phyloP scores from a whole-genome alignment of 2,113 vertebrate genomes.

The Phoenicopterus ruber region DNA sequence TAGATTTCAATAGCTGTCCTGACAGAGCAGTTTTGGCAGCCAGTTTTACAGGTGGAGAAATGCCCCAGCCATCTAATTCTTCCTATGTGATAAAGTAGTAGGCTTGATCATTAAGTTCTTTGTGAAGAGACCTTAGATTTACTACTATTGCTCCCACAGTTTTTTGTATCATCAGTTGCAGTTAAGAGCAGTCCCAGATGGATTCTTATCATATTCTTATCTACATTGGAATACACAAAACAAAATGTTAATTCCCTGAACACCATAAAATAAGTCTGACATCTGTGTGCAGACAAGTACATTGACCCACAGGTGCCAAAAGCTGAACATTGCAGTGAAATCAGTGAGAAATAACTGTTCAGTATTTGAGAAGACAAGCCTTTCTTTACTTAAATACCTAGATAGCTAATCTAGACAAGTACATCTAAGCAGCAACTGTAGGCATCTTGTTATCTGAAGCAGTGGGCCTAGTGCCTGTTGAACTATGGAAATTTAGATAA shows the following conservation, averaged over 20 bases:
- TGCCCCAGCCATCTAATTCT: not conserved
- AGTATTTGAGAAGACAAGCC: not conserved
- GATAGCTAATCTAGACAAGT: not conserved
- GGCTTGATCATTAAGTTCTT: not conserved
- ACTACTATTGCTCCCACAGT: not conserved
- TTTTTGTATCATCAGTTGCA: not conserved
- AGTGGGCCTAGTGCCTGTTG: not conserved
- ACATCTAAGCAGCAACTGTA: not conserved
- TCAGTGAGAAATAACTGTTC: not conserved
- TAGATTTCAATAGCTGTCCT: not conserved
- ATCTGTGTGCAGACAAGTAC: not conserved
- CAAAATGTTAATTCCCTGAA: not conserved
- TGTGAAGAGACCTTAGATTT: not conserved
- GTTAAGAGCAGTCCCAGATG: not conserved
- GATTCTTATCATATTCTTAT: not conserved
- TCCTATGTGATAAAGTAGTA: not conserved
- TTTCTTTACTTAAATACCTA: not conserved
- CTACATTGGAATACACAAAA: not conserved
- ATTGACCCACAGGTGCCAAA: not conserved
- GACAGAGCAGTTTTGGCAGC: not conserved
- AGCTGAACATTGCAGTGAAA: not conserved
- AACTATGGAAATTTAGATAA: not conserved
- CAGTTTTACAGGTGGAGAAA: not conserved
- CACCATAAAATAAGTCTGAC: not conserved
- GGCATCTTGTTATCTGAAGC: not conserved